These are phyloP conservation scores for Pinna nobilis DNA, from an alignment of 1,140 invertebrate species.

Conservation along the genomic window DNA sequence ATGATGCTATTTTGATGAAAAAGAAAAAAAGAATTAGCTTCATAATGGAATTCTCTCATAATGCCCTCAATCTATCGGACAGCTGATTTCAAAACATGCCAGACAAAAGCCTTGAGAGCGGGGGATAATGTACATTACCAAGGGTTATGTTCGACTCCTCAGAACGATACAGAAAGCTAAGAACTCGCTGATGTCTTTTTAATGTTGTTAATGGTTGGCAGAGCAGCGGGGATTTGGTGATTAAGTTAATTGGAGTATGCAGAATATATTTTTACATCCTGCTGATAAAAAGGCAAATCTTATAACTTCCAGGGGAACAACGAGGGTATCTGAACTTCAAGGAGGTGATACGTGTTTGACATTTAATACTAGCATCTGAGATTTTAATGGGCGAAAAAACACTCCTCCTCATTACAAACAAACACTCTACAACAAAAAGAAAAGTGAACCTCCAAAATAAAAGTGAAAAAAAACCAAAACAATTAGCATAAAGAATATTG, in stretches of 20 bases:
- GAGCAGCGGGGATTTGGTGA: slow-evolving; percentile 13
- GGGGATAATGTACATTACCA: slow-evolving; percentile 12
- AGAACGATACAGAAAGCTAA: not conserved
- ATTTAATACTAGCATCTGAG: too few relatives aligned
- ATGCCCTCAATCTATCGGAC: slow-evolving; percentile 18
- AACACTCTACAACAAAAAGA: too few relatives aligned
- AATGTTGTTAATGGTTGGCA: slow-evolving; percentile 17
- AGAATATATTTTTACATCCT: slow-evolving; percentile 19
- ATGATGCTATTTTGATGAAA: too few relatives aligned
- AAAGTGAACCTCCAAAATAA: too few relatives aligned
- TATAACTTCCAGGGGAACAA: too few relatives aligned
- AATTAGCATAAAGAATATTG: too few relatives aligned
- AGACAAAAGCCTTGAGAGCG: not conserved
- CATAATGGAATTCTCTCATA: slow-evolving; percentile 12
- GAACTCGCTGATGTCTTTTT: slow-evolving; percentile 14
- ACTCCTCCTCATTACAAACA: too few relatives aligned
- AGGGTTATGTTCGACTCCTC: slow-evolving; percentile 9
- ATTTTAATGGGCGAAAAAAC: too few relatives aligned
- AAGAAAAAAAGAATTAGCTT: too few relatives aligned
- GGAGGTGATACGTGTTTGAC: too few relatives aligned
- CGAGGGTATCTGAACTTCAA: too few relatives aligned
- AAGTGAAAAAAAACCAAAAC: too few relatives aligned
- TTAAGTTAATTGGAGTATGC: slow-evolving; percentile 25
- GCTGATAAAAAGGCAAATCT: slow-evolving; percentile 14
- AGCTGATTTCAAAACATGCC: slow-evolving; percentile 5